These are phyloP conservation scores for Corbicula japonica DNA, from an alignment of 2,888 invertebrate genomes.

Conservation along the genomic window DNA sequence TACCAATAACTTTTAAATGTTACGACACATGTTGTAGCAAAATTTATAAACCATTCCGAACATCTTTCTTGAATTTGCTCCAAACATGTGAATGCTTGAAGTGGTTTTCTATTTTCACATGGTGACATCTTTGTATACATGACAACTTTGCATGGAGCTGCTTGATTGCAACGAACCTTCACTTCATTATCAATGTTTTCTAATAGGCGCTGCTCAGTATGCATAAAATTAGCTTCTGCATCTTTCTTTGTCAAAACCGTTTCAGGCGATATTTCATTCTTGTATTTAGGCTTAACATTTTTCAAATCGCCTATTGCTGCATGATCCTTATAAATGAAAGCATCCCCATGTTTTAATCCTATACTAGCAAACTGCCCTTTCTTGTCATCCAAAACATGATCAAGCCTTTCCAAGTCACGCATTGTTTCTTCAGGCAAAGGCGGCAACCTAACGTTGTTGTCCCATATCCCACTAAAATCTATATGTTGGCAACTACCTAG, in stretches of 20 bases:
- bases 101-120: background rate
- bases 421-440: background rate
- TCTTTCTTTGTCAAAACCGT: background rate
- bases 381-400: background rate
- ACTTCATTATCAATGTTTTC: background rate
- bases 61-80: background rate
- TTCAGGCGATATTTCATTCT: background rate
- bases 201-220: slow-evolving; percentile 3
- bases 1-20: background rate
- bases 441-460: background rate
- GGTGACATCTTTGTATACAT: slow-evolving; percentile 7
- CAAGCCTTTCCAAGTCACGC: background rate
- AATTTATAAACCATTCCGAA: background rate
- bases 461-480: background rate
- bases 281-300: slow-evolving; percentile 2
- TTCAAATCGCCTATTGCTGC: background rate
- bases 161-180: background rate
- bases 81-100: slow-evolving; percentile 1
- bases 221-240: slow-evolving; percentile 1
- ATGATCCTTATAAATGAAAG: background rate
- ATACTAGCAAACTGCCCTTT: background rate
- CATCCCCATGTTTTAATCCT: background rate
- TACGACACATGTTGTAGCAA: slow-evolving; percentile 3
- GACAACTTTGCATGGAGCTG: background rate
- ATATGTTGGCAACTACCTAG: background rate